Conservation (phyloP, 2,888 invertebrate species). For the Pollenia angustigena region DNA sequence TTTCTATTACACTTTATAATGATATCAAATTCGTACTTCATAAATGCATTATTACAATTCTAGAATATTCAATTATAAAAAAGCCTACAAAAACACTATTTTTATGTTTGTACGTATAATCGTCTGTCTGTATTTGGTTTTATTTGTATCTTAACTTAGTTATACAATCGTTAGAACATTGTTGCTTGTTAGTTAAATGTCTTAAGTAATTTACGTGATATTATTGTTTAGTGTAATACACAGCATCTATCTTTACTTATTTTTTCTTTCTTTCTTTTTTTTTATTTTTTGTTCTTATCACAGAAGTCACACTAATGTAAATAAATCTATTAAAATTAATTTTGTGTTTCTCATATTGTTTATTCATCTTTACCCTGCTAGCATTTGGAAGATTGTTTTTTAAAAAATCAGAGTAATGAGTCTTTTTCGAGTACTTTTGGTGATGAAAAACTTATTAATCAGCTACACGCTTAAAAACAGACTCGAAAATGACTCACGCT, state of each 20-base stretch:
- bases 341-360: constrained; percentile 44
- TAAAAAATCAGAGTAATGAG: no score
- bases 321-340: constrained; percentile 51
- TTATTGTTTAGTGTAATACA: constrained; percentile 56
- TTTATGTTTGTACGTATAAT: constrained; percentile 1
- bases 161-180: neutral
- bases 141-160: neutral
- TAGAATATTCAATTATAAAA: constrained; percentile 13
- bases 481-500: no score
- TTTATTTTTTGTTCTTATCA: constrained; percentile 44
- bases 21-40: neutral
- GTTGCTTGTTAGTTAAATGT: constrained; percentile 25
- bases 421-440: no score
- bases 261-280: neutral
- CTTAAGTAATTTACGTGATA: constrained; percentile 11
- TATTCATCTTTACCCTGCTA: constrained; percentile 44
- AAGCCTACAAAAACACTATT: constrained; percentile 27
- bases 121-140: constrained; percentile 28
- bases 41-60: constrained; percentile 1
- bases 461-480: no score
- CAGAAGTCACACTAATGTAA: constrained; percentile 59
- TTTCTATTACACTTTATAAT: constrained; percentile 12
- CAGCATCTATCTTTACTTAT: constrained; percentile 28
- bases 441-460: no score
- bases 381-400: no score